phyloP scores from a whole-genome alignment of 1,140 invertebrate genomes.

The Nylanderia fulva region DNA sequence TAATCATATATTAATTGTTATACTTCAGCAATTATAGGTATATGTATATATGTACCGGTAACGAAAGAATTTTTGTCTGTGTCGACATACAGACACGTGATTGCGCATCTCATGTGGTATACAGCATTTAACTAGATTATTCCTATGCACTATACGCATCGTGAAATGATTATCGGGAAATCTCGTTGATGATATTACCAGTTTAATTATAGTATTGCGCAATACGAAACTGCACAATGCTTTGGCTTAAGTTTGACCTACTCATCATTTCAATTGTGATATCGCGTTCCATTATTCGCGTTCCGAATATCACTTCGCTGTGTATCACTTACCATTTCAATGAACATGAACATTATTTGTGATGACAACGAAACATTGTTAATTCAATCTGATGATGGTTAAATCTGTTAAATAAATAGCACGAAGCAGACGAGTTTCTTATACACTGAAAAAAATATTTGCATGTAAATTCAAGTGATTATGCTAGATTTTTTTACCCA shows the following conservation, averaged over 20 bases:
- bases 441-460: not conserved
- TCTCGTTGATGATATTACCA: conserved; percentile 1
- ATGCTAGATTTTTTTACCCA: no score
- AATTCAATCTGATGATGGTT: not conserved
- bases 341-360: conserved; percentile 5
- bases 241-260: not conserved
- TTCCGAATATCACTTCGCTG: not conserved
- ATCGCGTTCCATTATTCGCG: not conserved
- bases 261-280: conserved; percentile 24
- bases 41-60: no score
- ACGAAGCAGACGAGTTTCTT: not conserved
- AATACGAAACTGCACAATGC: not conserved
- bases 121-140: conserved; percentile 16
- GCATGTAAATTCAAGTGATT: no score
- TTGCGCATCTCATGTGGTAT: not conserved
- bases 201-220: conserved; percentile 18
- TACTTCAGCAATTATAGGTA: conserved; percentile 8
- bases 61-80: conserved; percentile 26
- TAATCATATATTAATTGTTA: conserved; percentile 30
- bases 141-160: not conserved
- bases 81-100: not conserved
- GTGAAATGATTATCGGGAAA: conserved; percentile 40
- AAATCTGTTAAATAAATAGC: not conserved
- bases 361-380: not conserved
- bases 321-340: not conserved